Evolutionary conservation across 1,140 invertebrate genomes (phyloP).

Genomic region (Drosophila pseudoobscura): DNA sequence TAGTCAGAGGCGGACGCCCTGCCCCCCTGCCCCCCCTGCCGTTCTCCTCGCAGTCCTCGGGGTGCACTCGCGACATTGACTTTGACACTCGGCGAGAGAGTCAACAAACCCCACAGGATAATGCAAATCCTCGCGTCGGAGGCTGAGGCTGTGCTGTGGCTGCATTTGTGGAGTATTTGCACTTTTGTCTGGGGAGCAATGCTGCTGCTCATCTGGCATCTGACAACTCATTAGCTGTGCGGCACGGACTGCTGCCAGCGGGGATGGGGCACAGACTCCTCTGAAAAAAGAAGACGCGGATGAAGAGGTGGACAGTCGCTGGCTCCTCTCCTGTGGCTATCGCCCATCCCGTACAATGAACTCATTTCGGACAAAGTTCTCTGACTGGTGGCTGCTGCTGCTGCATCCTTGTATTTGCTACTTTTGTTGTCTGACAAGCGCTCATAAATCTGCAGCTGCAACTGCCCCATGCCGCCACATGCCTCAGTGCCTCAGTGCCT

Average conservation of each 20-base stretch:
- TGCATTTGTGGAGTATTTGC: conserved; percentile 19
- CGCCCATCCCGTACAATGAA: conserved; percentile 56
- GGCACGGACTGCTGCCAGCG: conserved; percentile 5
- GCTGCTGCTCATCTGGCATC: conserved; percentile 39
- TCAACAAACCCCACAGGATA: conserved; percentile 49
- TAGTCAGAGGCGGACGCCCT: too few relatives aligned
- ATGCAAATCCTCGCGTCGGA: conserved; percentile 39
- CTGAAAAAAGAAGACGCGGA: too few relatives aligned
- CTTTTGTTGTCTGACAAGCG: conserved; percentile 61
- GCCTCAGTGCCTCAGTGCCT: conserved; percentile 23
- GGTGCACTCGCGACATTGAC: conserved; percentile 37
- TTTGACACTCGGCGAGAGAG: conserved; percentile 39
- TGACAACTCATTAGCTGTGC: conserved; percentile 71
- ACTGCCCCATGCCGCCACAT: conserved; percentile 18
- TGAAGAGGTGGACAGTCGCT: too few relatives aligned
- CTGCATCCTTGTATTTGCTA: conserved; percentile 24
- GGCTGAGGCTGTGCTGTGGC: not conserved
- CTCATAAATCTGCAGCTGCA: conserved; percentile 67
- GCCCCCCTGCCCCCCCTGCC: too few relatives aligned
- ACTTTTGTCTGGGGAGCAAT: conserved; percentile 15
- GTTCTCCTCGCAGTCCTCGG: not conserved
- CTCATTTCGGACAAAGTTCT: conserved; percentile 51
- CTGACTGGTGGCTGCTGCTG: conserved; percentile 10
- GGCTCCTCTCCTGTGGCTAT: too few relatives aligned
- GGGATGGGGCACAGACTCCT: not conserved